These are phyloP conservation scores for Hirudo medicinalis DNA, from an alignment of 1,140 invertebrate genomes.

Conservation along the genomic window DNA sequence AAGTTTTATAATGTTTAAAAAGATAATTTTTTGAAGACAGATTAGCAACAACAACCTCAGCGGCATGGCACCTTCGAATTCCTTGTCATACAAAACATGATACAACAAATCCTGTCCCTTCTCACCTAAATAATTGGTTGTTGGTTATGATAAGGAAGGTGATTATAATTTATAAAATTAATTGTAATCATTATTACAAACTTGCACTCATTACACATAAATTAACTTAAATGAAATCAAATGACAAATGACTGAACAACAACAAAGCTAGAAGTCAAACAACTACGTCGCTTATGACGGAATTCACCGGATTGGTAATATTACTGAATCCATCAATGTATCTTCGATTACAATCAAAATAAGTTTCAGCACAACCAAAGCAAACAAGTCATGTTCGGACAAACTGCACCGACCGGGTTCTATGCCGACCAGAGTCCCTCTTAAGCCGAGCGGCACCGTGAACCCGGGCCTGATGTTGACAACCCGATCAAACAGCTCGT, in stretches of 20 bases:
- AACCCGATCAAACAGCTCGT: constrained; percentile 66
- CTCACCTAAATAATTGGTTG: constrained; percentile 29
- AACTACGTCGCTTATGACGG: too few species aligned
- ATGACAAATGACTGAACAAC: too few species aligned
- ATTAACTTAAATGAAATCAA: too few species aligned
- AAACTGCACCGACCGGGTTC: constrained; percentile 24
- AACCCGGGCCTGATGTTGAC: constrained; percentile 59
- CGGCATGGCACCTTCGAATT: constrained; percentile 54
- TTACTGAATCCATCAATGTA: too few species aligned
- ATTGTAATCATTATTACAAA: not conserved
- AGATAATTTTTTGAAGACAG: not conserved
- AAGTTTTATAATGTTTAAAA: not conserved
- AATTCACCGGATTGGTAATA: too few species aligned
- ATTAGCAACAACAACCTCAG: constrained; percentile 28
- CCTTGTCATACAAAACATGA: constrained; percentile 62
- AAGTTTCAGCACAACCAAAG: not conserved
- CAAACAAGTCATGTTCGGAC: not conserved
- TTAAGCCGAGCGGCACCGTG: constrained; percentile 62
- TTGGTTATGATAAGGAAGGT: too few species aligned
- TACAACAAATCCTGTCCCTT: constrained; percentile 47
- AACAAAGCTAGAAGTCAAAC: too few species aligned
- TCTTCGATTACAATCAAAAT: not conserved
- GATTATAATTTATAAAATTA: not conserved
- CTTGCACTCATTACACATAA: too few species aligned
- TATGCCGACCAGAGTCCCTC: constrained; percentile 64